Evolutionary conservation across 2,888 invertebrate species (phyloP).

Genomic region (Rhogogaster chlorosoma): DNA sequence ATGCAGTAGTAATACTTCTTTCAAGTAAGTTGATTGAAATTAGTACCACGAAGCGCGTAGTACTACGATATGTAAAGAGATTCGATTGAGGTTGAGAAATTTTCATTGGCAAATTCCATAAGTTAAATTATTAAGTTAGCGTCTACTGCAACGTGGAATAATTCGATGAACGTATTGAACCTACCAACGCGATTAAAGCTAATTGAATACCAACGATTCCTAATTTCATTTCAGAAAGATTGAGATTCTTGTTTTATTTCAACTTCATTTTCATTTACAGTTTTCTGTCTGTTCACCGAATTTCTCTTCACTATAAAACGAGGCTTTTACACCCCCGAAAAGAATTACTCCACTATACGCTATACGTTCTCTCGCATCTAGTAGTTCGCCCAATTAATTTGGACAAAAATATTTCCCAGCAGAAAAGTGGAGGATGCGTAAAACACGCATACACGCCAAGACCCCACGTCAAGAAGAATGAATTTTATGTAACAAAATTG

Average conservation of each 20-base stretch:
- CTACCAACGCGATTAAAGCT: neutral
- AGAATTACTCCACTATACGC: neutral
- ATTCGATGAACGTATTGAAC: neutral
- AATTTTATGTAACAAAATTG: slow-evolving; percentile 36
- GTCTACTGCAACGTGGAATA: neutral
- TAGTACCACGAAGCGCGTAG: neutral
- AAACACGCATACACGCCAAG: neutral
- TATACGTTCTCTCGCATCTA: neutral
- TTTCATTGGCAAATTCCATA: neutral
- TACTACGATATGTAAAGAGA: neutral
- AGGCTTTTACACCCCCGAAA: neutral
- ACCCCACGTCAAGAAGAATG: neutral
- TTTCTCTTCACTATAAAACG: neutral
- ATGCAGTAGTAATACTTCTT: neutral
- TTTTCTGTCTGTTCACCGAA: neutral
- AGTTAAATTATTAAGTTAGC: neutral
- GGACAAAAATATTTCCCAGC: neutral
- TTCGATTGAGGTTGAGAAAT: neutral
- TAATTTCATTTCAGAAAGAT: neutral
- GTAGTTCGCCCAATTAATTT: neutral
- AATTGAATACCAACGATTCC: neutral
- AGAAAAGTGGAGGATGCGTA: neutral
- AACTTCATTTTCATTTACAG: neutral
- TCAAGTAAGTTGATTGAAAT: neutral
- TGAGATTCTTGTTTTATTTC: neutral